Evolutionary conservation across 2,113 vertebrate species (phyloP), one percentile per base, ranked within the genome.

Genomic region (Hippocampus mohnikei): DNA sequence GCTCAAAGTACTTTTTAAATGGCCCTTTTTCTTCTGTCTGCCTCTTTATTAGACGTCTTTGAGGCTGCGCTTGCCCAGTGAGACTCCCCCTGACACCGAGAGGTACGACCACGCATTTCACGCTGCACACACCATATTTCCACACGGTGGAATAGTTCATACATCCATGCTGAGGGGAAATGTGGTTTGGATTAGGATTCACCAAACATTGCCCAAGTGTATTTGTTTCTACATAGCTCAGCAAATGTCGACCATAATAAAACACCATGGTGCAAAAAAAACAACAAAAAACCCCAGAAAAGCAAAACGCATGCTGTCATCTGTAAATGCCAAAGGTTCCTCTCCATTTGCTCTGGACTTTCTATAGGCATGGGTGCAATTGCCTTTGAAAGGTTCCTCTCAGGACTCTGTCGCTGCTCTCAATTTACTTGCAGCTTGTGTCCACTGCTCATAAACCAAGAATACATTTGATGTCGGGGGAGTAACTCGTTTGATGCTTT

Each of bases 11-110:
- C 71, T 71, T 75, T 75, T 81, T 20, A 71, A 75, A 81, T 50
- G 25, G 59, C 10, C 58, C 69, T 74, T 83, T 60, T 77, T 18
- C 69, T 71, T 76, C n/a, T 76, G 29, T 55, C 72, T 83, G 50
- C 83, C 65, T 77, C 71, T 73, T 72, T 71, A 60, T 42, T 67
- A 89, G 88, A 82, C 78, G 0, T 81, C 73, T 72, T 48, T 77
- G 82, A 82, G 48, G 78, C 52, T 81, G 80, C 75, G 76, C 80
- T 81, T 44, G 77, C 72, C 75, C 81, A 70, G 81, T 81, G 86
- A 80, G 86, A 83, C 84, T 81, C 77, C 79, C 81, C 46, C 21
- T 69, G 81, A 84, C 80, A 83, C 80, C 76, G 80, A 87, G 78
- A 90, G 88, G 89, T 89, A 87, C 21, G 83, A 69, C 67, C 69